Conservation (phyloP, 1,140 invertebrate genomes). For the Caligus rogercresseyi region DNA sequence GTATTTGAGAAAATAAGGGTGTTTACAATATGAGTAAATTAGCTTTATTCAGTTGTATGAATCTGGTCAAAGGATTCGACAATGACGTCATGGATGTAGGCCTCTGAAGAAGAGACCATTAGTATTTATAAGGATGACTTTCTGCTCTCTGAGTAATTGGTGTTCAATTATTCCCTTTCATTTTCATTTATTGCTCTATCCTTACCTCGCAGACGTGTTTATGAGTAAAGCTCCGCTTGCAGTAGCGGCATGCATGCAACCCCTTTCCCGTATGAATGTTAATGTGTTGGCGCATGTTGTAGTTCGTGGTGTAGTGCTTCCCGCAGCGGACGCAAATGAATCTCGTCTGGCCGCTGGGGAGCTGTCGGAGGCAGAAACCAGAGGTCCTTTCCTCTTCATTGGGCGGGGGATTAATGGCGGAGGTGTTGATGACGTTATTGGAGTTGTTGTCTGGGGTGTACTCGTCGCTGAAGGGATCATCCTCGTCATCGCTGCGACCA, state of each 20-base stretch:
- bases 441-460: constrained; percentile 19
- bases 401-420: constrained; percentile 7
- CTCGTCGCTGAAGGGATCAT: background rate
- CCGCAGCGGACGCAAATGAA: constrained; percentile 14
- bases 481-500: background rate
- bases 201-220: constrained; percentile 20
- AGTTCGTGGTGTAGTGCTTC: constrained; percentile 20
- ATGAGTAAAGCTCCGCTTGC: constrained; percentile 13
- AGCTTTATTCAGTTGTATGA: too few species aligned
- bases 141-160: too few species aligned
- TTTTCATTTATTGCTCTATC: too few species aligned
- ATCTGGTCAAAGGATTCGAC: too few species aligned
- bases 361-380: constrained; percentile 8
- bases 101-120: too few species aligned
- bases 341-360: constrained; percentile 10
- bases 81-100: too few species aligned
- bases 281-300: constrained; percentile 13
- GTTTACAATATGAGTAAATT: too few species aligned
- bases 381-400: background rate
- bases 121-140: too few species aligned
- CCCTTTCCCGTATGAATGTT: constrained; percentile 17
- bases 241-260: constrained; percentile 11
- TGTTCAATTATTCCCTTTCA: too few species aligned
- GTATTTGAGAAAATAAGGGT: too few species aligned
- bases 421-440: constrained; percentile 11